Evolutionary conservation across 2,888 invertebrate species (phyloP), one percentile per base, ranked within the genome.

Genomic region (Lomographa bimaculata): DNA sequence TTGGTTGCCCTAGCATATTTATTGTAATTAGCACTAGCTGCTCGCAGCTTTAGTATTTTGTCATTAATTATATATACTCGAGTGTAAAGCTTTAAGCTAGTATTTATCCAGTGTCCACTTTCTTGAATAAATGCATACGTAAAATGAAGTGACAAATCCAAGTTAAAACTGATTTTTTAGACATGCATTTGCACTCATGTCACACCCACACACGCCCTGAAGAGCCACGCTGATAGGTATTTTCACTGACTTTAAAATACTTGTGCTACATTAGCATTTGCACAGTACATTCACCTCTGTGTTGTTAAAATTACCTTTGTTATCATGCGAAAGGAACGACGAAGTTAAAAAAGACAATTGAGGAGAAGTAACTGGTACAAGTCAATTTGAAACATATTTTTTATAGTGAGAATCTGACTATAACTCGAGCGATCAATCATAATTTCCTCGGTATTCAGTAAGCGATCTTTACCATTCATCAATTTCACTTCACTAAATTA

Each of bases 1-100:
- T 67, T 66, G 56, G 21, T n/a, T n/a, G 39, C 58, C 14, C 4
- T 14, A 4, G 14, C 2, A 14, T 14, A 14, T 14, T 14, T 4
- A 14, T 2, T 14, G 44, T 3, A 14, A 14, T 14, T n/a, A n/a
- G n/a, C n/a, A n/a, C n/a, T n/a, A n/a, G n/a, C n/a, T n/a, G n/a
- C n/a, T n/a, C n/a, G n/a, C n/a, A n/a, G n/a, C n/a, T n/a, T n/a
- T n/a, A n/a, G n/a, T n/a, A n/a, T n/a, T n/a, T n/a, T n/a, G n/a
- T n/a, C n/a, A n/a, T n/a, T n/a, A n/a, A n/a, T n/a, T n/a, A n/a
- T n/a, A n/a, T n/a, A n/a, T n/a, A n/a, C n/a, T n/a, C n/a, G n/a
- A n/a, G n/a, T n/a, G n/a, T n/a, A n/a, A n/a, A n/a, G n/a, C n/a
- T n/a, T 4, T 14, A 14, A 14, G 14, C 14, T 4, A 3, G 4